Percentiles rank a stretch among this genome's conserved stretches.
phyloP scores from a whole-genome alignment of 23 tunicate species.

The Oikopleura dioica region DNA sequence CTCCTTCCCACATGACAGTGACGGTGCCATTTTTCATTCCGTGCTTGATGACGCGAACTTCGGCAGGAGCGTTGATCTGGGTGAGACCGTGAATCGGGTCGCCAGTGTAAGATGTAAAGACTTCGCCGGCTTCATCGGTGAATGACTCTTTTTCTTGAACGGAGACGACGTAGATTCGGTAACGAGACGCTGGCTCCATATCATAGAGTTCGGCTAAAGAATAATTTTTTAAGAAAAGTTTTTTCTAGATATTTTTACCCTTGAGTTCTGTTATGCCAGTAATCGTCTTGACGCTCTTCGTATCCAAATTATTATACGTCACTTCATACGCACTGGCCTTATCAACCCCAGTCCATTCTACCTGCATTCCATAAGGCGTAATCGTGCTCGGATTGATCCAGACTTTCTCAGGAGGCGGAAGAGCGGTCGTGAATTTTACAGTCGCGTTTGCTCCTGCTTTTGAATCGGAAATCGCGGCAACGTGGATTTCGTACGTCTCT shows the following conservation, averaged over 20 bases:
- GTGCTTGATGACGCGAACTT: neutral
- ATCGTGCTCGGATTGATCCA: neutral
- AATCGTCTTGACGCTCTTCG: neutral
- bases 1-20: neutral
- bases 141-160: neutral
- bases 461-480: neutral
- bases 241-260: no score
- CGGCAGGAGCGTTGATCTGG: neutral
- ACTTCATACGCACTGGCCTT: neutral
- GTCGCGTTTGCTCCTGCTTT: neutral
- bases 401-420: neutral
- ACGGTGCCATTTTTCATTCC: neutral
- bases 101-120: neutral
- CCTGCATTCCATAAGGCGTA: neutral
- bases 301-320: neutral
- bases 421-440: neutral
- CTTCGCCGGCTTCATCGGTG: neutral
- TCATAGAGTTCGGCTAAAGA: neutral
- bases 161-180: neutral
- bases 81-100: neutral
- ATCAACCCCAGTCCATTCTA: neutral
- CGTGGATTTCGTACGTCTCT: neutral
- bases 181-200: neutral
- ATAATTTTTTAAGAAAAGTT: no score
- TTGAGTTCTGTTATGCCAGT: neutral